These are phyloP conservation scores for Sapayoa aenigma DNA, from an alignment of 2,113 vertebrate genomes.

Conservation along the genomic window DNA sequence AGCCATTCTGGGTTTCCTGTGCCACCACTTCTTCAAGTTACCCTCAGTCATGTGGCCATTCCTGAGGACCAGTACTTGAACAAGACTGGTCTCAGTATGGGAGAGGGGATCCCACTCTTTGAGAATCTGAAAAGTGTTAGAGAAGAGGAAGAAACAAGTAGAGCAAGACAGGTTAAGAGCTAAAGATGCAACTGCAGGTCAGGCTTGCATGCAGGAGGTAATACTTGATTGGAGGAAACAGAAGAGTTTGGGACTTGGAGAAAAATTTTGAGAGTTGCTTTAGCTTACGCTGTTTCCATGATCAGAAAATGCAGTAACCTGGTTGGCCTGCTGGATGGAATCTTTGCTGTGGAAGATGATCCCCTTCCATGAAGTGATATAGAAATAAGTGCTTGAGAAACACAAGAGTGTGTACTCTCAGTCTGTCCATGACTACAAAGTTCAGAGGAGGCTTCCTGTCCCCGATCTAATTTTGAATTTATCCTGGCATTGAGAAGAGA, in stretches of 20 bases:
- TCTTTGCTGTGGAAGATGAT: neutral
- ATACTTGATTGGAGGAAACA: neutral
- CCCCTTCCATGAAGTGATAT: neutral
- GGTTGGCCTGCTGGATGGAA: neutral
- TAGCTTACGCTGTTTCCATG: fast-evolving
- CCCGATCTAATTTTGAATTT: neutral
- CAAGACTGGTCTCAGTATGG: neutral
- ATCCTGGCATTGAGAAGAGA: neutral
- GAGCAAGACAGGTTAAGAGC: neutral
- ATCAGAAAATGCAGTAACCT: neutral
- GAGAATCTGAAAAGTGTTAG: neutral
- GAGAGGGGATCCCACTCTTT: neutral
- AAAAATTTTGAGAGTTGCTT: neutral
- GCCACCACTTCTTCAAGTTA: neutral
- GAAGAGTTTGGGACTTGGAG: neutral
- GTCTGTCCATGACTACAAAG: neutral
- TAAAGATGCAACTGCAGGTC: neutral
- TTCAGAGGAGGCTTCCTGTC: neutral
- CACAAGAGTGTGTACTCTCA: neutral
- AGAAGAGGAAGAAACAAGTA: neutral
- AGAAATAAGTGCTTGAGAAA: neutral
- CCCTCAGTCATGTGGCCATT: neutral
- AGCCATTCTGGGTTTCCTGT: neutral
- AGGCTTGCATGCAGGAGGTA: neutral
- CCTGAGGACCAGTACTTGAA: neutral